phyloP scores from a whole-genome alignment of 2,113 vertebrate genomes.

The Lethenteron reissneri region DNA sequence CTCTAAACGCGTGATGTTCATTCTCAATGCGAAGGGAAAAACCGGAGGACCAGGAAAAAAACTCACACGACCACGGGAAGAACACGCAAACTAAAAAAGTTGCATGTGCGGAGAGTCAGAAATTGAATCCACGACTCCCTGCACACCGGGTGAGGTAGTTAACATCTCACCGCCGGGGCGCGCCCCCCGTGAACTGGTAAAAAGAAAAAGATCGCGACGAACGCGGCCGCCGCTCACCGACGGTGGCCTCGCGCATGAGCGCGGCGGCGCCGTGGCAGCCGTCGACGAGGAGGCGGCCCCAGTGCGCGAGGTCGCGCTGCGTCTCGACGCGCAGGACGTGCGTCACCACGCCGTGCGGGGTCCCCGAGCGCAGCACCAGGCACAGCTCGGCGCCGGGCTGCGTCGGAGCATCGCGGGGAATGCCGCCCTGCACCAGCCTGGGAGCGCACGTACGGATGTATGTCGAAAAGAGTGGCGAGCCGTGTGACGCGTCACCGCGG shows the following conservation, averaged over 20 bases:
- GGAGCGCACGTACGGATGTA: neutral
- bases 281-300: slow-evolving; percentile 68
- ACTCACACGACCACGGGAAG: too few species aligned
- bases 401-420: slow-evolving; percentile 36
- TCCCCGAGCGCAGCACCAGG: slow-evolving; percentile 65
- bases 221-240: slow-evolving; percentile 28
- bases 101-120: too few species aligned
- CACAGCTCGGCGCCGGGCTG: slow-evolving; percentile 49
- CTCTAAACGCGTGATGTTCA: too few species aligned
- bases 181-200: too few species aligned
- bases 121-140: too few species aligned
- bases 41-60: too few species aligned
- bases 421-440: slow-evolving; percentile 67
- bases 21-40: too few species aligned
- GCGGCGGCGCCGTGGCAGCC: slow-evolving; percentile 57
- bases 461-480: too few species aligned
- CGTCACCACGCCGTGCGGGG: slow-evolving; percentile 62
- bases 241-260: slow-evolving; percentile 62
- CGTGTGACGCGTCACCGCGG: too few species aligned
- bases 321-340: slow-evolving; percentile 75
- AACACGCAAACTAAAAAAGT: too few species aligned
- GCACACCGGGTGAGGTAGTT: too few species aligned
- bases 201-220: neutral
- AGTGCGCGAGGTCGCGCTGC: slow-evolving; percentile 67
- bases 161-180: too few species aligned